phyloP scores from a whole-genome alignment of 2,797 vertebrate species.

The Melanotaenia parkinsoni region DNA sequence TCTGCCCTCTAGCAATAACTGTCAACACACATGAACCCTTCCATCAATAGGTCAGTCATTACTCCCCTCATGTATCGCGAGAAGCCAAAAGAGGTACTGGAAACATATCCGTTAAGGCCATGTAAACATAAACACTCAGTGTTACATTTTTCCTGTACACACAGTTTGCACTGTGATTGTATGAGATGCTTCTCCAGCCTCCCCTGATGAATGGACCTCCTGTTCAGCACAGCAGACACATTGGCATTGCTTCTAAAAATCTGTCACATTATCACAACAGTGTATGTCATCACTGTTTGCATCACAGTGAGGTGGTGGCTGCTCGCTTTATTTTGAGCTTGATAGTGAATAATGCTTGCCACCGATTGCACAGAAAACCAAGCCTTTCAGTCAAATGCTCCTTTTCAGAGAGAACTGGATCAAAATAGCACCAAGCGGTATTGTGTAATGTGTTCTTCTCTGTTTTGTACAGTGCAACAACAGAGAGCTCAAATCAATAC shows the following conservation, averaged over 20 bases:
- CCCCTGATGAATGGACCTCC: conserved; percentile 59
- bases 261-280: conserved; percentile 43
- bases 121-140: conserved; percentile 12
- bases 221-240: conserved; percentile 43
- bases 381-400: conserved; percentile 50
- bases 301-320: conserved; percentile 35
- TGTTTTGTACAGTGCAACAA: conserved; percentile 65
- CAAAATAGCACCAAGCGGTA: conserved; percentile 74
- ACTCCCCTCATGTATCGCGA: conserved; percentile 42
- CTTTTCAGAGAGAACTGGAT: conserved; percentile 56
- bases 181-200: conserved; percentile 17
- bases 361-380: conserved; percentile 28
- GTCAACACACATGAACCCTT: conserved; percentile 57
- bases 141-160: conserved; percentile 14
- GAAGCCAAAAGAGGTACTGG: conserved; percentile 24
- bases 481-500: conserved; percentile 76
- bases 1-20: conserved; percentile 39
- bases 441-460: conserved; percentile 80
- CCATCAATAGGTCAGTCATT: conserved; percentile 52
- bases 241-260: conserved; percentile 46
- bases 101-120: conserved; percentile 41
- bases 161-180: conserved; percentile 10
- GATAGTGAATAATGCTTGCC: conserved; percentile 53
- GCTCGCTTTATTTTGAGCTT: conserved; percentile 37
- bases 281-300: conserved; percentile 34